Conservation (phyloP, 2,888 invertebrate genomes). For the Gortyna flavago region DNA sequence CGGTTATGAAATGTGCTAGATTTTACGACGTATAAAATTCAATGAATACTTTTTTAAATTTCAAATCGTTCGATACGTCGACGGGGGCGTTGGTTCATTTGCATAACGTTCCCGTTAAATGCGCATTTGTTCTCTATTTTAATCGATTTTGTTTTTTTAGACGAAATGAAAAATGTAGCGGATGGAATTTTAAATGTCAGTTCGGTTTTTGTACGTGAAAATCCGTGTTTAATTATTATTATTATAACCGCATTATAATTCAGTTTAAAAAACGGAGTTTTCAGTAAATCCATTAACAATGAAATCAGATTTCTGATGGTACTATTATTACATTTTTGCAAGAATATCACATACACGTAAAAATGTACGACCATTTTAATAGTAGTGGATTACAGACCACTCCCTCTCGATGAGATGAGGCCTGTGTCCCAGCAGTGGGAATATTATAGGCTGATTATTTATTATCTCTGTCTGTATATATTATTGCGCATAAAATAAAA, state of each 20-base stretch:
- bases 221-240: slow-evolving; percentile 28
- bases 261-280: slow-evolving; percentile 14
- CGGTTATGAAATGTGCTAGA: slow-evolving; percentile 66
- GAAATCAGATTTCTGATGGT: neutral
- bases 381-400: neutral
- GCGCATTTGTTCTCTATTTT: slow-evolving; percentile 63
- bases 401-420: no score
- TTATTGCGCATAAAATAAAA: neutral
- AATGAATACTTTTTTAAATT: slow-evolving; percentile 70
- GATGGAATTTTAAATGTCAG: slow-evolving; percentile 32
- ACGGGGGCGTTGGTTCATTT: slow-evolving; percentile 55
- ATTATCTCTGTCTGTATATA: neutral
- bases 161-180: slow-evolving; percentile 40
- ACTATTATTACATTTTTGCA: slow-evolving; percentile 8
- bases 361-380: slow-evolving; percentile 9
- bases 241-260: slow-evolving; percentile 33
- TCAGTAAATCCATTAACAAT: neutral
- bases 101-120: slow-evolving; percentile 60
- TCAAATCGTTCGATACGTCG: slow-evolving; percentile 68
- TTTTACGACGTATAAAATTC: slow-evolving; percentile 66
- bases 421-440: neutral
- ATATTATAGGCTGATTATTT: neutral
- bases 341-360: neutral
- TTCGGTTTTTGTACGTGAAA: slow-evolving; percentile 25
- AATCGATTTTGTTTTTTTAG: slow-evolving; percentile 41